Evolutionary conservation across 2,113 vertebrate genomes (phyloP), one percentile per base, ranked within the genome.

Genomic region (Forbesichthys agassizii): DNA sequence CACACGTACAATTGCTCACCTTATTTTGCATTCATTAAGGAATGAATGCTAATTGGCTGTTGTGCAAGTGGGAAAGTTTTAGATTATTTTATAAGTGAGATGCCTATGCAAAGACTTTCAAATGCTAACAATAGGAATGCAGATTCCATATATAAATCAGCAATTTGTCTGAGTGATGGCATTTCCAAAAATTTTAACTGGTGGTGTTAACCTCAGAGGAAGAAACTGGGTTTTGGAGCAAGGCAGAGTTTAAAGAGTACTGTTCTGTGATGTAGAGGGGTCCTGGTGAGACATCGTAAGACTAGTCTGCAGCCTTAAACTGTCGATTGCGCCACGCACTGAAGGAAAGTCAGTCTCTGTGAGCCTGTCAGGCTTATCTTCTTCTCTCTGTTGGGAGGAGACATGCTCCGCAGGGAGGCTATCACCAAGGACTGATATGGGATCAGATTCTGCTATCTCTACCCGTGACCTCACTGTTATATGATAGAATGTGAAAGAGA

Each of bases 401-500:
- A 82, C 72, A 73, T 48, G 64, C 83, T 87, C 77, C 65, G 46
- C 61, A 74, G 74, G 75, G 84, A 75, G 64, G 68, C 80, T 79
- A 74, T 84, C 73, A 74, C 69, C 60, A 53, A n/a, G 82, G 66
- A 42, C 75, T 76, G 62, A 48, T 75, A 72, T 77, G 69, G 75
- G 83, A 84, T 84, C 80, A 76, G 84, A 82, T 79, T 82, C 74
- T 88, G 73, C 56, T 53, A 70, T 84, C 78, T 48, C 68, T 71
- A 64, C 55, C 69, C 64, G 77, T 84, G 81, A 87, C 79, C 80
- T 83, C 68, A 80, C 67, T 75, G 74, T 83, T 82, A 84, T 76
- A 80, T 68, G 74, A 83, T 75, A 83, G 68, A 86, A 84, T 75
- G 73, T 83, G 79, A 85, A 85, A 83, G 78, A 80, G 81, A 84